phyloP scores from a whole-genome alignment of 23 tunicate genomes.

The Trididemnum miniatum region DNA sequence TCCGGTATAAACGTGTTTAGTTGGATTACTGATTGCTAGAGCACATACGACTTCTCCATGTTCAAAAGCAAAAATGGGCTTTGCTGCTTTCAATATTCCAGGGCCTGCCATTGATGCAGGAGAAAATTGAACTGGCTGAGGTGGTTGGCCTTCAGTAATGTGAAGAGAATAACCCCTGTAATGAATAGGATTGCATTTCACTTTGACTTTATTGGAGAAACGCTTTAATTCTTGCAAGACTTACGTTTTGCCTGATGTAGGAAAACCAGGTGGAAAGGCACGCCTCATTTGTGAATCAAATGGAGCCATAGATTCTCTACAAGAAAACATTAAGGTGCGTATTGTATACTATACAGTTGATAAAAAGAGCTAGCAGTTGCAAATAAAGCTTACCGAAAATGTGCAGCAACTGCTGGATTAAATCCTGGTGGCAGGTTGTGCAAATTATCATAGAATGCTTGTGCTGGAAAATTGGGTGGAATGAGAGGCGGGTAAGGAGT shows the following conservation, averaged over 20 bases:
- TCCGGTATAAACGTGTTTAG: conserved; percentile 90
- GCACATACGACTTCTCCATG: conserved; percentile 99
- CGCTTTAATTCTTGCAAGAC: too few species aligned
- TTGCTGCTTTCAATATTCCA: conserved; percentile 79
- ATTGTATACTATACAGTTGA: neutral
- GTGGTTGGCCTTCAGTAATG: conserved; percentile 85
- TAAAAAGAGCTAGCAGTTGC: neutral
- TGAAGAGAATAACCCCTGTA: conserved; percentile 78
- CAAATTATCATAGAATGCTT: conserved; percentile 66
- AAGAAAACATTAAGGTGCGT: neutral
- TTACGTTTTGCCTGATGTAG: conserved; percentile 57
- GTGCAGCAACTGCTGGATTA: conserved; percentile 53
- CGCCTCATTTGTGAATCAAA: conserved; percentile 61
- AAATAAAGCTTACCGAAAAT: conserved; percentile 47
- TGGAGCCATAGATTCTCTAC: conserved; percentile 35
- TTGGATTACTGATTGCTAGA: conserved; percentile 90
- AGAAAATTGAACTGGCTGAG: conserved; percentile 92
- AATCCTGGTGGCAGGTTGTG: conserved; percentile 66
- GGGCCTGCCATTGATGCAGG: conserved; percentile 74
- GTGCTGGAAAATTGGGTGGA: conserved; percentile 29
- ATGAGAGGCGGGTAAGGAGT: conserved; percentile 54
- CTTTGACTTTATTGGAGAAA: too few species aligned
- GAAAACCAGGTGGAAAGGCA: conserved; percentile 45
- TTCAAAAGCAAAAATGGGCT: conserved; percentile 59
- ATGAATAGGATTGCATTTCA: too few species aligned